phyloP scores from a whole-genome alignment of 1,140 invertebrate genomes.

The Danaus melanippus region DNA sequence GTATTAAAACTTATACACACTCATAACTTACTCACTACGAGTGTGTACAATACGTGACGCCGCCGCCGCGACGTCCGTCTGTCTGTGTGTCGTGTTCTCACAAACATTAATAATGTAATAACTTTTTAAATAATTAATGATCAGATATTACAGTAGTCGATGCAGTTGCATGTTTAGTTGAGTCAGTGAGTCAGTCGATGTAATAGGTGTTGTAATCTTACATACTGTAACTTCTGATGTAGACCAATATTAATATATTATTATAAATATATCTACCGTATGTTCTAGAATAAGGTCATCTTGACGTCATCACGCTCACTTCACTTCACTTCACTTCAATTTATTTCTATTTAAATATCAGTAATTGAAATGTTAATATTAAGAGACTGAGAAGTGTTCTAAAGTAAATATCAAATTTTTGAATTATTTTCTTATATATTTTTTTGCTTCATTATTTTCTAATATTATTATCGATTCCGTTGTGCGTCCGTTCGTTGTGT shows the following conservation, averaged over 20 bases:
- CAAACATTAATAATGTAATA: too few relatives aligned
- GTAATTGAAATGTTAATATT: conserved; percentile 44
- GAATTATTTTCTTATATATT: conserved; percentile 27
- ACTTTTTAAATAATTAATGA: too few relatives aligned
- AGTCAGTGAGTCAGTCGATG: conserved; percentile 14
- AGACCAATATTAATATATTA: conserved; percentile 21
- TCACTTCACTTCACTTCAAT: conserved; percentile 1
- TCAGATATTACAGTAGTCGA: too few relatives aligned
- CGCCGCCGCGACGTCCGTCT: too few relatives aligned
- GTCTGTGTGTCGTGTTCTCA: too few relatives aligned
- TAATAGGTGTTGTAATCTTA: conserved; percentile 39
- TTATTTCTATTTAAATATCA: conserved; percentile 10
- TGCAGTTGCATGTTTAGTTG: too few relatives aligned
- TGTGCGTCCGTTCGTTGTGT: background rate
- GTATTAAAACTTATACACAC: too few relatives aligned
- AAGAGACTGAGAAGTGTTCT: conserved; percentile 69
- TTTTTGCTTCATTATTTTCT: conserved; percentile 15
- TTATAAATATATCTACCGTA: background rate
- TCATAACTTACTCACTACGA: too few relatives aligned
- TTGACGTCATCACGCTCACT: background rate
- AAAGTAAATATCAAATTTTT: conserved; percentile 46
- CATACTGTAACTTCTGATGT: conserved; percentile 25
- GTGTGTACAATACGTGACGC: too few relatives aligned
- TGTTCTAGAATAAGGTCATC: conserved; percentile 4
- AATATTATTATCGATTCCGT: conserved; percentile 6